Evolutionary conservation across 2,797 vertebrate genomes (phyloP), one percentile per base, ranked within the genome.

Genomic region (Hippopotamyrus pictus): DNA sequence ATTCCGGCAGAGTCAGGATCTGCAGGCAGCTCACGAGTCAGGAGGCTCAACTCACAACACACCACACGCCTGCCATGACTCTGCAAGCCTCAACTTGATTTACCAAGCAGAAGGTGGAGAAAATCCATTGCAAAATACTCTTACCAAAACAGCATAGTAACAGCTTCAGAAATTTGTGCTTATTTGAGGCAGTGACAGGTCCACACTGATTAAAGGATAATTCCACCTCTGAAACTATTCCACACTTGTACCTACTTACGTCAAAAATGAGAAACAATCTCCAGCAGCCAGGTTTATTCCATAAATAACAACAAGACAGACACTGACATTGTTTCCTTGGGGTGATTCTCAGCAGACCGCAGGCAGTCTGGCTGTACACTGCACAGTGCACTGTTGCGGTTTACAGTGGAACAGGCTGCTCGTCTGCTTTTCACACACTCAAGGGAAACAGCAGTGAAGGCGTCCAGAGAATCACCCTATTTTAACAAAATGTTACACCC

Each of bases 131-230:
- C 79, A 83, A 83, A 83, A 48, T 83, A 83, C 17, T 48, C n/a
- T 48, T 22, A 37, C 44, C 17, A 83, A 48, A 19, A 17, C 54
- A 59, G 29, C 14, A 87, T 22, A 69, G 62, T 69, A 86, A 25
- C 12, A 29, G n/a, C 14, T 86, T 33, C 83, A 11, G 48, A 17
- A 25, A 25, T 25, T 19, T 29, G 12, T 29, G 48, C 11, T 14
- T 50, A 11, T 86, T 41, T 37, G 14, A 76, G 69, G 44, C 82
- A 84, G 82, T 50, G 82, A 50, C 44, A 84, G 8, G 19, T 22
- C 46, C 82, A 41, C 37, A 76, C 69, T 41, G 69, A 76, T 76
- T 76, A 76, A 76, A 76, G 69, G 69, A 76, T 76, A 76, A 76
- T 76, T 76, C 37, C 69, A 76, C 69, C 69, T 41, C 69, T 19